A percentile compares a stretch with the other conserved stretches of the same genome.
phyloP scores from a whole-genome alignment of 2,797 vertebrate genomes.

The Sebastes cheni region DNA sequence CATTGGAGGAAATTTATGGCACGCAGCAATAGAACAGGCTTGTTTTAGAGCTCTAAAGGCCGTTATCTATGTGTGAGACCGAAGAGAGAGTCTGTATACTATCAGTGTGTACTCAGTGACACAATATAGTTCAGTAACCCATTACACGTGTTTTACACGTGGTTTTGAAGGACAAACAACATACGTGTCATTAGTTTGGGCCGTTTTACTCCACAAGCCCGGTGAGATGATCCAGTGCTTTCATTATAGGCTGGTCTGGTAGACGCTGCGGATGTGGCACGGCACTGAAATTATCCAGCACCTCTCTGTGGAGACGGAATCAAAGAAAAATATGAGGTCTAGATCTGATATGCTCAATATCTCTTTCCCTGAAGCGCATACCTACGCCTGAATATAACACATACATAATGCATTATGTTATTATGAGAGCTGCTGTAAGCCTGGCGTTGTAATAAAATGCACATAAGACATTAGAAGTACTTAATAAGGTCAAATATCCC shows the following conservation, averaged over 20 bases:
- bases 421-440: slow-evolving; percentile 16
- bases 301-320: slow-evolving; percentile 12
- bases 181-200: slow-evolving; percentile 19
- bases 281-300: not conserved
- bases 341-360: not conserved
- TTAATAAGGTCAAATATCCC: slow-evolving; percentile 21
- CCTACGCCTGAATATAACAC: slow-evolving; percentile 1
- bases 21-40: slow-evolving; percentile 8
- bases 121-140: slow-evolving; percentile 34
- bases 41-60: slow-evolving; percentile 34
- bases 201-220: slow-evolving; percentile 4
- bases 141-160: slow-evolving; percentile 31
- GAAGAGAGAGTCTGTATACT: slow-evolving; percentile 1
- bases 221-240: slow-evolving; percentile 9
- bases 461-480: not conserved
- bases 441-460: slow-evolving; percentile 16
- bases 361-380: slow-evolving; percentile 2
- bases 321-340: not conserved
- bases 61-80: slow-evolving; percentile 8
- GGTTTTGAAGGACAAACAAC: slow-evolving; percentile 17
- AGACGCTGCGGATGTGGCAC: not conserved
- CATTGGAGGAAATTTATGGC: slow-evolving; percentile 45
- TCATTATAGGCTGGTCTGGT: not conserved
- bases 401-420: slow-evolving; percentile 19
- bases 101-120: slow-evolving; percentile 37